A percentile compares a stretch with the other conserved stretches of the same genome.
phyloP scores from a whole-genome alignment of 1,140 invertebrate species.

The Drosophila jambulina region DNA sequence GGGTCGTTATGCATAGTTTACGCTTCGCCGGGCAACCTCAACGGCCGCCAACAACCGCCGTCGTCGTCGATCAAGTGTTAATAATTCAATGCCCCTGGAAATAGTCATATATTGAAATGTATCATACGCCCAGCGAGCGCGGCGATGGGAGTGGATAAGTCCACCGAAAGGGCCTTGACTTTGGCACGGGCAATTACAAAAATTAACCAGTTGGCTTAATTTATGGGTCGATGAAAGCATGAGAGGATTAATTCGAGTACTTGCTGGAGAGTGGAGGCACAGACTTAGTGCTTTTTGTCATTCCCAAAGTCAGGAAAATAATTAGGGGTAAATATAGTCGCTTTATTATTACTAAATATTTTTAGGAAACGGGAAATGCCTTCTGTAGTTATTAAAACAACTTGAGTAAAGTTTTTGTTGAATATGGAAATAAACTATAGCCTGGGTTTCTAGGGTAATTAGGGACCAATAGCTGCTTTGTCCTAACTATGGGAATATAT shows the following conservation, averaged over 20 bases:
- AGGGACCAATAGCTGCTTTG: neutral
- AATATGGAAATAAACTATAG: neutral
- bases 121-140: conserved; percentile 18
- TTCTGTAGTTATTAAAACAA: neutral
- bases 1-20: conserved; percentile 64
- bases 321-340: neutral
- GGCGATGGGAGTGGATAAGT: conserved; percentile 1
- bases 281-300: neutral
- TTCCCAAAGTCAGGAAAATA: neutral
- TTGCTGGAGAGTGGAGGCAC: no score
- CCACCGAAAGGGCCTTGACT: conserved; percentile 41
- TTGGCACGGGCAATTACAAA: conserved; percentile 45
- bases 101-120: conserved; percentile 42
- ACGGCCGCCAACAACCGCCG: conserved; percentile 47
- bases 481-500: neutral
- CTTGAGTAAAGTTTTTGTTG: neutral
- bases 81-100: conserved; percentile 72
- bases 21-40: conserved; percentile 69
- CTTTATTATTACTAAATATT: neutral
- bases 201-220: conserved; percentile 55
- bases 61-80: conserved; percentile 72
- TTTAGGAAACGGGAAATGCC: neutral
- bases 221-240: conserved; percentile 5
- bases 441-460: neutral
- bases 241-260: neutral